Percentiles rank a stretch among this genome's conserved stretches.
phyloP scores from a whole-genome alignment of 2,113 vertebrate species.

The Machaerirhynchus nigripectus region DNA sequence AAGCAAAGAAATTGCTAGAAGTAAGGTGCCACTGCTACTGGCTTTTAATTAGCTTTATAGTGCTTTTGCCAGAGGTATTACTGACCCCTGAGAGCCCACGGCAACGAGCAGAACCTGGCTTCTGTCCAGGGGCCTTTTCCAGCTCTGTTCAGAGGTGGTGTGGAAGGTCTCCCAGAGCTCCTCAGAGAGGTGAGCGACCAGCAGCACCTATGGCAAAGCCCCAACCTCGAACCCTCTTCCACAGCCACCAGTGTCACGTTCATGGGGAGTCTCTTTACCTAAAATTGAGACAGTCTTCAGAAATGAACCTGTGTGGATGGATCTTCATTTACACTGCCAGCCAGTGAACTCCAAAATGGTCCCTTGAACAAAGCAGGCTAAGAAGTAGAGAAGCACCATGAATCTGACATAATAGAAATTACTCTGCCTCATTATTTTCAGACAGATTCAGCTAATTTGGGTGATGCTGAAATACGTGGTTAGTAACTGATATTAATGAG shows the following conservation, averaged over 20 bases:
- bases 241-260: neutral
- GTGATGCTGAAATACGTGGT: neutral
- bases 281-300: neutral
- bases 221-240: neutral
- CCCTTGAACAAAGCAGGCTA: neutral
- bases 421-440: neutral
- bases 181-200: neutral
- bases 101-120: neutral
- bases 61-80: neutral
- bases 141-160: neutral
- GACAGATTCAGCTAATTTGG: neutral
- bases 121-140: neutral
- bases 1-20: neutral
- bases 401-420: neutral
- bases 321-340: neutral
- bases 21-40: neutral
- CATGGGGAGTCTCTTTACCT: fast-evolving
- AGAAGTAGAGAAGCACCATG: neutral
- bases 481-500: neutral
- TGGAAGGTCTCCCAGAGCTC: neutral
- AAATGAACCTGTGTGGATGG: neutral
- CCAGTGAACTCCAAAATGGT: fast-evolving
- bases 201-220: neutral
- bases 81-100: neutral
- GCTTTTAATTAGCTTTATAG: conserved; percentile 31